These are phyloP conservation scores for Euura saliciscinereae DNA, from an alignment of 1,140 invertebrate genomes.

Conservation along the genomic window DNA sequence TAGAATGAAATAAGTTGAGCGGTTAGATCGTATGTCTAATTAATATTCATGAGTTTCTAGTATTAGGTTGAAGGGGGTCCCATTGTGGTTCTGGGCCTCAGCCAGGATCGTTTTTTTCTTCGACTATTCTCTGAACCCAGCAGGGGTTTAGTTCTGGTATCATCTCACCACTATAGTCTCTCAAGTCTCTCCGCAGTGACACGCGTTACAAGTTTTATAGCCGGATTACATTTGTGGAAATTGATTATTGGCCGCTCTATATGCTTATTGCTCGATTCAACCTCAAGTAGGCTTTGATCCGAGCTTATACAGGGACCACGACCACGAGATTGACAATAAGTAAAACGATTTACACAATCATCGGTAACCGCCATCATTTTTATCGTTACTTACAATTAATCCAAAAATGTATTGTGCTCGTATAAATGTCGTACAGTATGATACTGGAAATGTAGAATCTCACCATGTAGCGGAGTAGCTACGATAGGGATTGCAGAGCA, in stretches of 20 bases:
- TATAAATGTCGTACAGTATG: no score
- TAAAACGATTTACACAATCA: no score
- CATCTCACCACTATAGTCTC: no score
- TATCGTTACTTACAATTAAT: no score
- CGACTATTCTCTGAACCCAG: not conserved
- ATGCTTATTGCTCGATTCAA: no score
- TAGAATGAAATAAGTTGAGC: not conserved
- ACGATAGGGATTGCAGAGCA: no score
- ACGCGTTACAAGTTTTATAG: not conserved
- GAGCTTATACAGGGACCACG: not conserved
- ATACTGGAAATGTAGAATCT: no score
- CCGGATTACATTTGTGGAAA: slow-evolving; percentile 3
- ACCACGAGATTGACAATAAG: no score
- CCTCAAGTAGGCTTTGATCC: not conserved
- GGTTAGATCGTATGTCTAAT: not conserved
- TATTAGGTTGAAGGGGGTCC: not conserved
- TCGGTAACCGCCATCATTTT: no score
- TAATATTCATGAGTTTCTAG: slow-evolving; percentile 5
- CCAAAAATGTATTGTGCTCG: no score
- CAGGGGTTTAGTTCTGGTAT: not conserved
- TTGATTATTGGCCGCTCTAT: not conserved
- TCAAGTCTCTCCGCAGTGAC: not conserved
- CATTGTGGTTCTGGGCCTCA: not conserved
- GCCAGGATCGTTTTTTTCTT: not conserved
- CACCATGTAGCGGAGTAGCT: no score